phyloP scores from a whole-genome alignment of 2,888 invertebrate species.

The Amorpha juglandis region DNA sequence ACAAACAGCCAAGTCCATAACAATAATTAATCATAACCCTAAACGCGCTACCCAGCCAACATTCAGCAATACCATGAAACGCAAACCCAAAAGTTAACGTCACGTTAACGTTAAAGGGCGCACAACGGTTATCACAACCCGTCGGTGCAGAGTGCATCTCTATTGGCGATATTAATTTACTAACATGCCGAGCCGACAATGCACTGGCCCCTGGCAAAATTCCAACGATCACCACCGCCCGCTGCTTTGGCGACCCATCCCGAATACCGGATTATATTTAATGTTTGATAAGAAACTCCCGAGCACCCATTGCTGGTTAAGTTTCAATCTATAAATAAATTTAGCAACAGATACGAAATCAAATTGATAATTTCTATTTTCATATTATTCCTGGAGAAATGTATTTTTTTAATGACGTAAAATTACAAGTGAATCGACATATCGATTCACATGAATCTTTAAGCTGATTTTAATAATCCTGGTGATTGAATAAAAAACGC shows the following conservation, averaged over 20 bases:
- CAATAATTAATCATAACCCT: neutral
- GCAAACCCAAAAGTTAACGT: conserved; percentile 29
- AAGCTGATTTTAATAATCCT: too few species aligned
- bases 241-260: conserved; percentile 40
- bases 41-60: neutral
- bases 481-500: too few species aligned
- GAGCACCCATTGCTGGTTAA: conserved; percentile 39
- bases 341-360: conserved; percentile 38
- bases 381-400: too few species aligned
- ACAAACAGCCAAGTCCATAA: neutral
- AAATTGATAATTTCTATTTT: conserved; percentile 3
- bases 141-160: conserved; percentile 56
- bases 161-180: conserved; percentile 76
- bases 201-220: conserved; percentile 68
- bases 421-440: too few species aligned
- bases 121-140: conserved; percentile 35
- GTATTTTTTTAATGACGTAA: too few species aligned
- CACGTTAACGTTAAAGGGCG: conserved; percentile 34
- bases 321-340: conserved; percentile 43
- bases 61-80: neutral
- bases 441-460: too few species aligned
- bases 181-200: conserved; percentile 68
- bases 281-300: conserved; percentile 56
- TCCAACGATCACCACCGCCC: conserved; percentile 60
- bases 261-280: conserved; percentile 60